A percentile compares a stretch with the other conserved stretches of the same genome.
These are phyloP conservation scores for Drosophila persimilis DNA, from an alignment of 1,140 invertebrate species.

Conservation along the genomic window DNA sequence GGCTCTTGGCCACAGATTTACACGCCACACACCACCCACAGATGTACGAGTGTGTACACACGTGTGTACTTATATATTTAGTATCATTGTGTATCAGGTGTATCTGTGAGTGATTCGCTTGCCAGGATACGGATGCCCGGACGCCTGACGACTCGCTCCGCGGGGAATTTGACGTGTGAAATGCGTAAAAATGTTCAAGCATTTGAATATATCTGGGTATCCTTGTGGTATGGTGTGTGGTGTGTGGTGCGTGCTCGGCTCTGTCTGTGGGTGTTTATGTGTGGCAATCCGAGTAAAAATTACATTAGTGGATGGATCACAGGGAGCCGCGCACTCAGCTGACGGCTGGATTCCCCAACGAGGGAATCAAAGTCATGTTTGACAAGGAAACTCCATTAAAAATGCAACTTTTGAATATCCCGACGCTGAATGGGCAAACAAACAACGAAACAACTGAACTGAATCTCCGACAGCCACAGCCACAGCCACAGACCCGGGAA, in stretches of 20 bases:
- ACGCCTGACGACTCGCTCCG: constrained; percentile 5
- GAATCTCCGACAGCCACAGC: no score
- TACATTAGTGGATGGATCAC: constrained; percentile 73
- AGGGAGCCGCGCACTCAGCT: constrained; percentile 10
- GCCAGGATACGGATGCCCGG: constrained; percentile 8
- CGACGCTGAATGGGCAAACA: constrained; percentile 28
- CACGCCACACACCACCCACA: not conserved
- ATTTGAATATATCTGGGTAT: constrained; percentile 34
- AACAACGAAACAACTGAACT: constrained; percentile 41
- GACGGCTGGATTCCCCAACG: constrained; percentile 26
- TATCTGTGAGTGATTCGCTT: constrained; percentile 35
- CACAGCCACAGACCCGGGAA: constrained; percentile 1
- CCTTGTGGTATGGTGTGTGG: not conserved
- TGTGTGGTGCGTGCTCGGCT: not conserved
- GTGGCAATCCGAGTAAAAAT: constrained; percentile 60
- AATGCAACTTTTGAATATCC: constrained; percentile 75
- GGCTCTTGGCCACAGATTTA: constrained; percentile 35
- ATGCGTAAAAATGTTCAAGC: constrained; percentile 54
- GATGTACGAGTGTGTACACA: no score
- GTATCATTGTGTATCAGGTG: not conserved
- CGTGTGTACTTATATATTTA: not conserved
- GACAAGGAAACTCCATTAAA: constrained; percentile 78
- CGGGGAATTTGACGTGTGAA: constrained; percentile 39
- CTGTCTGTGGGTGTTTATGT: constrained; percentile 12
- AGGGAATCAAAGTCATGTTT: constrained; percentile 61